Conservation (phyloP, 2,113 vertebrate genomes). For the Hippocampus zosterae region DNA sequence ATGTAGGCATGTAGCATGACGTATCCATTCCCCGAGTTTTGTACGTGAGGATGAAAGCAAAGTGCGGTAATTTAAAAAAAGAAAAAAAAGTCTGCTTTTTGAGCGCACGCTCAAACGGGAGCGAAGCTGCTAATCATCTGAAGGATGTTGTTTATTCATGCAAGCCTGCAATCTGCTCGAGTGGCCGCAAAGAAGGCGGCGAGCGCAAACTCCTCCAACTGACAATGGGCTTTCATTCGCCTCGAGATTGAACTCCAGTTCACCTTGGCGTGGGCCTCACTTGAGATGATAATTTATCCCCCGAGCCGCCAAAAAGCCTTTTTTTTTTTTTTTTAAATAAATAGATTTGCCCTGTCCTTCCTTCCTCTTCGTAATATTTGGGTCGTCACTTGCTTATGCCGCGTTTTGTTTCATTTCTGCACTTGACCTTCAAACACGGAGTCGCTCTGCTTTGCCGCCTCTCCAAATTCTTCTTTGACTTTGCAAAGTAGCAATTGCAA, state of each 20-base stretch:
- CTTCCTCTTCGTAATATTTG: conserved; percentile 2
- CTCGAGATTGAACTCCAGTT: background rate
- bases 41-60: background rate
- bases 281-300: background rate
- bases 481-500: background rate
- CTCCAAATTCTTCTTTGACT: background rate
- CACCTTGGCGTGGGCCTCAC: background rate
- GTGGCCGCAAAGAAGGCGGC: background rate
- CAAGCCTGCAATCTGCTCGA: background rate
- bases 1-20: too few relatives aligned
- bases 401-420: background rate
- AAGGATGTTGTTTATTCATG: background rate
- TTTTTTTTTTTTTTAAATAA: too few relatives aligned
- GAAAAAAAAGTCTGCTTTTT: background rate
- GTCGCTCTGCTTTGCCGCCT: background rate
- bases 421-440: background rate
- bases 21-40: too few relatives aligned
- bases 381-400: background rate
- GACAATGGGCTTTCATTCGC: background rate
- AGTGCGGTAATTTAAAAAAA: background rate
- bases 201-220: background rate
- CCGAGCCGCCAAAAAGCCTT: background rate
- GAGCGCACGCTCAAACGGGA: too few relatives aligned
- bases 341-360: conserved; percentile 1
- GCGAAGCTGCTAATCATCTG: background rate